phyloP scores from a whole-genome alignment of 2,888 invertebrate genomes.

The Tetranychus truncatus region DNA sequence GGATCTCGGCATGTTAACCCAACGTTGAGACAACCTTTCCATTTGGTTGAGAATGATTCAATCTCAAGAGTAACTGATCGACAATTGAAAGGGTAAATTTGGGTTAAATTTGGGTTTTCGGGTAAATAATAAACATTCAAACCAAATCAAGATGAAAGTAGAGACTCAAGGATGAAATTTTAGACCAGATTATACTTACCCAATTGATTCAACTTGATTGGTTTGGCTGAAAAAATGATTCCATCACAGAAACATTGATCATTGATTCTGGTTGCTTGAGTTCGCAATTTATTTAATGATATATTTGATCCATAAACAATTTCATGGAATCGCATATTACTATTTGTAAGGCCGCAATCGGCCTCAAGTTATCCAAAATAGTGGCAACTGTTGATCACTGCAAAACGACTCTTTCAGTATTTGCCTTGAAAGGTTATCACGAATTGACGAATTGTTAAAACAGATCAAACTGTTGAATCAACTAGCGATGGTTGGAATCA shows the following conservation, averaged over 20 bases:
- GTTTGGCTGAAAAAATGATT: background rate
- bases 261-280: background rate
- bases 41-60: background rate
- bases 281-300: background rate
- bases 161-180: too few relatives aligned
- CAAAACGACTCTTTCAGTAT: too few relatives aligned
- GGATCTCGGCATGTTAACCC: background rate
- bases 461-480: too few relatives aligned
- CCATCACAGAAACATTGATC: slow-evolving; percentile 4
- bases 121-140: too few relatives aligned
- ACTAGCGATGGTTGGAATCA: too few relatives aligned
- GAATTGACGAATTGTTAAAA: too few relatives aligned
- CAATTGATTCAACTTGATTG: background rate
- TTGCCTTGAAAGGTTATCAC: too few relatives aligned
- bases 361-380: too few relatives aligned
- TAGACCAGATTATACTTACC: background rate
- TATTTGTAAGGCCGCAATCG: too few relatives aligned
- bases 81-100: background rate
- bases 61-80: background rate
- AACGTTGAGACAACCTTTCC: slow-evolving; percentile 1
- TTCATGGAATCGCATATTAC: background rate
- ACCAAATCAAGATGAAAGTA: too few relatives aligned
- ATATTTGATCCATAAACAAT: background rate
- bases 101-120: too few relatives aligned
- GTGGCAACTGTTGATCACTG: too few relatives aligned